A percentile compares a stretch with the other conserved stretches of the same genome.
Conservation (phyloP, 1,140 invertebrate species). For the Manduca sexta region DNA sequence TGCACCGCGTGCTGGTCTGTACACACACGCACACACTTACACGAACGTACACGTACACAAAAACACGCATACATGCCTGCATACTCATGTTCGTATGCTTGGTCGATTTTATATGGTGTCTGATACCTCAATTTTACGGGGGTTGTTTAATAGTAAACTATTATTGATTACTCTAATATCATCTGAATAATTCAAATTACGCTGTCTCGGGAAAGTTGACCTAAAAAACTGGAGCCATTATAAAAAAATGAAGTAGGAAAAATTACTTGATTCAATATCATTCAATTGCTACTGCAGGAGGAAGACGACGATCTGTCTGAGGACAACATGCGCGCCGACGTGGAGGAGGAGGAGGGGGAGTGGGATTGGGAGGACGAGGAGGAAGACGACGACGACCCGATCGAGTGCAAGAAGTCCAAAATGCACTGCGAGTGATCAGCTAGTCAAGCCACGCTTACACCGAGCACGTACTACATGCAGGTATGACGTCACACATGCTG, state of each 20-base stretch:
- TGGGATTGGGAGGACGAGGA: conserved; percentile 48
- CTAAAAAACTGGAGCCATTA: no score
- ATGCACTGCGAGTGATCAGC: conserved; percentile 4
- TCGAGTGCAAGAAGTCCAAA: conserved; percentile 26
- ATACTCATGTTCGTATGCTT: neutral
- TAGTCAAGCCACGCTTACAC: neutral
- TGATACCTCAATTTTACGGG: no score
- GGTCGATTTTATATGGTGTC: neutral
- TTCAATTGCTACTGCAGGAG: conserved; percentile 17
- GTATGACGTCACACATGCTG: neutral
- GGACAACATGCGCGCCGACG: conserved; percentile 13
- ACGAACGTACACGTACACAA: neutral
- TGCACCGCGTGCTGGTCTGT: conserved; percentile 69
- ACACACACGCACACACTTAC: neutral
- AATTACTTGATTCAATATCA: neutral
- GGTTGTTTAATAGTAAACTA: no score
- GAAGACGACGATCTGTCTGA: conserved; percentile 35
- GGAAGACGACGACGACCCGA: conserved; percentile 39
- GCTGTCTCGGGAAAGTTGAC: no score
- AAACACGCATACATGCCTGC: neutral
- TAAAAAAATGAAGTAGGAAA: no score
- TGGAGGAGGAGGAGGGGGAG: conserved; percentile 32
- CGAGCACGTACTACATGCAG: neutral
- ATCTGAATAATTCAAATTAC: no score
- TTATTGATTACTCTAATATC: no score